Evolutionary conservation across 2,888 invertebrate genomes (phyloP), one percentile per base, ranked within the genome.

Genomic region (Folsomia candida): DNA sequence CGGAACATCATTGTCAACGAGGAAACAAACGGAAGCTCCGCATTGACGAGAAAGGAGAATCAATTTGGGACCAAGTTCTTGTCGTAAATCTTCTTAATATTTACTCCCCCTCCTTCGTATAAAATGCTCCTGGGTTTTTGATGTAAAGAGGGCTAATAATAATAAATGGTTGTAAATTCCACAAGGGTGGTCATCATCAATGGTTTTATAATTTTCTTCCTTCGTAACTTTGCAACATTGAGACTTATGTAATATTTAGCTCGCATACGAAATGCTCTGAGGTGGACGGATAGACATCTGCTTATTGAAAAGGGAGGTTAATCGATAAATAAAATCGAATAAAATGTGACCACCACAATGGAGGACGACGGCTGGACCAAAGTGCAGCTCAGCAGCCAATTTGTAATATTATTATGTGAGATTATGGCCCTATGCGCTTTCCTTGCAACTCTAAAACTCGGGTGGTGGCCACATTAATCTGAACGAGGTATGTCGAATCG

Each of bases 51-150:
- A n/a, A n/a, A 47, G 47, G 18, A 47, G 27, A 62, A 62, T 62
- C 62, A 62, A 62, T 62, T 62, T 62, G 62, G 27, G 37, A 62
- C 62, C 29, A 37, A 29, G 37, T 26, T 62, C n/a, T n/a, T n/a
- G 28, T 62, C 62, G 62, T 62, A 62, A 62, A 62, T 28, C 37
- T 37, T 62, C 28, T 62, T 62, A 26, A 4, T 47, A 37, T 22
- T 25, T 59, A 59, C 62, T 62, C 62, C 62, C 62, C 62, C 62
- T 26, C 22, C n/a, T n/a, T n/a, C n/a, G n/a, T n/a, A 6, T 4
- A 60, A 4, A 47, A 47, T 47, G 9, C 47, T 47, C 47, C 18
- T 26, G 29, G 20, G 6, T n/a, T n/a, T 22, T 24, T 24, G 59
- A 59, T 59, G 22, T 20, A 20, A 26, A 6, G 24, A 59, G 24